Conservation (phyloP, 1,140 invertebrate genomes). For the Acromyrmex echinatior region DNA sequence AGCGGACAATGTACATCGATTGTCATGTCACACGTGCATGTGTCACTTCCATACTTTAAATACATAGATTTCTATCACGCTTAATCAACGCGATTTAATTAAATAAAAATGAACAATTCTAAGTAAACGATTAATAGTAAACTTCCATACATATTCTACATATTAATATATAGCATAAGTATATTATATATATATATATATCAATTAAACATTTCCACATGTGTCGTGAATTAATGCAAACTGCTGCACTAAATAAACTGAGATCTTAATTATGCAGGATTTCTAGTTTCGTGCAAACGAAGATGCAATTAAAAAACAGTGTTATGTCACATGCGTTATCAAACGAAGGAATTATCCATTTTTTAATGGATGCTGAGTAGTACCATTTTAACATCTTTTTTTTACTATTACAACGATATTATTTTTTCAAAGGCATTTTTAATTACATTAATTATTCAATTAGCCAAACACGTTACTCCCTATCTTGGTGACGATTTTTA, state of each 20-base stretch:
- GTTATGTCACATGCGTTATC: background rate
- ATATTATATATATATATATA: background rate
- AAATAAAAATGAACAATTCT: background rate
- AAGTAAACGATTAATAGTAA: background rate
- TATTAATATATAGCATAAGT: background rate
- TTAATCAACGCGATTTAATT: background rate
- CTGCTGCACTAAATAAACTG: background rate
- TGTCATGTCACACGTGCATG: slow-evolving; percentile 15
- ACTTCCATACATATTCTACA: background rate
- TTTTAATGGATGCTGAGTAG: background rate
- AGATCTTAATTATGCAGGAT: slow-evolving; percentile 10
- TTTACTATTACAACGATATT: background rate
- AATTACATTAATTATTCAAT: slow-evolving; percentile 24
- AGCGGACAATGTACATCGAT: slow-evolving; percentile 37
- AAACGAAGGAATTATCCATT: background rate
- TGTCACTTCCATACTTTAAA: slow-evolving; percentile 27
- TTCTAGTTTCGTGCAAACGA: background rate
- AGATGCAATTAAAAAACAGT: background rate
- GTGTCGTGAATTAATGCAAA: background rate
- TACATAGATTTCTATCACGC: background rate
- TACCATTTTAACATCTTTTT: too few species aligned
- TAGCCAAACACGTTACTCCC: background rate
- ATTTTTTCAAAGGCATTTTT: slow-evolving; percentile 12
- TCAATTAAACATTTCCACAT: slow-evolving; percentile 27
- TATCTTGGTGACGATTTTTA: slow-evolving; percentile 23